Evolutionary conservation across 2,797 vertebrate species (phyloP), one percentile per base, ranked within the genome.

Genomic region (Telmatherina bonti): DNA sequence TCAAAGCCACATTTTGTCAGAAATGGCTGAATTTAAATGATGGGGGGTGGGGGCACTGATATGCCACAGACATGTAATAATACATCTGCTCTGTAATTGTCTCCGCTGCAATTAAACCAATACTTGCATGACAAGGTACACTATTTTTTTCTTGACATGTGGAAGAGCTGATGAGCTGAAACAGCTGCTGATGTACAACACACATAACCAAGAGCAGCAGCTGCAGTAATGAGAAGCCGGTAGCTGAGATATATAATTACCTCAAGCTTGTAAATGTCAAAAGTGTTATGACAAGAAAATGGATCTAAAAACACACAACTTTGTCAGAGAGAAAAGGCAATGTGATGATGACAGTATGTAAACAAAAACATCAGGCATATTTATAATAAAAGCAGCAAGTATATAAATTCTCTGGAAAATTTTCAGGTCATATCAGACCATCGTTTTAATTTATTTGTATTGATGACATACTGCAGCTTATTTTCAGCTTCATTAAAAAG

Each of bases 331-430:
- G 41, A 82, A 65, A 70, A 85, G 76, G 69, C 80, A 75, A 55
- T 79, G 54, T 54, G 71, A 67, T 82, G 33, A 67, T 71, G 62
- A 77, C 52, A 78, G 66, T 49, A 64, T 88, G 88, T 89, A 88
- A 92, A 91, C 78, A 86, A 83, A 85, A 84, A 69, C 52, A 84
- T 78, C 56, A 82, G 79, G 68, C 62, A 83, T 78, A 85, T 84
- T 67, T 41, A 77, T 69, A 52, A 66, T 38, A 68, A 62, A 69
- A 67, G 52, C 52, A 55, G 51, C 60, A 49, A 63, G 22, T 70
- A 20, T 24, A 33, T 27, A 26, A 49, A 33, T 47, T 36, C 9
- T 15, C 24, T 38, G 47, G 26, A 54, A 29, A 41, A n/a, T 22
- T 30, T 8, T 62, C 35, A 36, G 24, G 51, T 70, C 45, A 29